Evolutionary conservation across 1,140 invertebrate species (phyloP).

Genomic region (Trinorchestia longiramus): DNA sequence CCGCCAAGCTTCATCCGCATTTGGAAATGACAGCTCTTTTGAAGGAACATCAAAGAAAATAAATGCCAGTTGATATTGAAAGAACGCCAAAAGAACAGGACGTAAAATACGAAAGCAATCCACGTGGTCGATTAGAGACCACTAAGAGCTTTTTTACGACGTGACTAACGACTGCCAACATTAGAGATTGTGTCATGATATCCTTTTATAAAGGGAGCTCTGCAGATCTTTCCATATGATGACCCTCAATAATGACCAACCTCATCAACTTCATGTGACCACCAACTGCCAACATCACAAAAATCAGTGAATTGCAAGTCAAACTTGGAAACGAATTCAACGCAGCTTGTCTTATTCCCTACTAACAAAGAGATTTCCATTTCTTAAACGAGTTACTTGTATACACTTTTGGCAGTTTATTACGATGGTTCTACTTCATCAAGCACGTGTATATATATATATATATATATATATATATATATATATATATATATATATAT

Average conservation of each 20-base stretch:
- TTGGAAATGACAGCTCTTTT: conserved; percentile 8
- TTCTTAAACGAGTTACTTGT: neutral
- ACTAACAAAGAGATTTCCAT: neutral
- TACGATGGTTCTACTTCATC: too few species aligned
- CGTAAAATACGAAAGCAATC: conserved; percentile 43
- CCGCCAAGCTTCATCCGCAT: conserved; percentile 10
- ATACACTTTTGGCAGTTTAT: too few species aligned
- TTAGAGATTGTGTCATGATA: conserved; percentile 44
- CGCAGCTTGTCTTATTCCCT: neutral
- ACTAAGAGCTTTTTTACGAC: conserved; percentile 51
- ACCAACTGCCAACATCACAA: neutral
- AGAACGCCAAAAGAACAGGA: conserved; percentile 7
- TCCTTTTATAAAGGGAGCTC: conserved; percentile 21
- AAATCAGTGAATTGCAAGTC: neutral
- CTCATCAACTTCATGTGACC: conserved; percentile 14
- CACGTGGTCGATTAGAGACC: conserved; percentile 54
- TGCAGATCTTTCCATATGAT: conserved; percentile 34
- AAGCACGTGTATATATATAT: too few species aligned
- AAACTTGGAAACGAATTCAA: neutral
- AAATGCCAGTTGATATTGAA: conserved; percentile 24
- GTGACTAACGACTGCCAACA: neutral
- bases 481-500: too few species aligned
- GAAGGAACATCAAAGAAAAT: conserved; percentile 31
- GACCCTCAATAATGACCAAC: conserved; percentile 41
- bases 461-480: too few species aligned